These are phyloP conservation scores for Micropterix aruncella DNA, from an alignment of 2,888 invertebrate species.

Conservation along the genomic window DNA sequence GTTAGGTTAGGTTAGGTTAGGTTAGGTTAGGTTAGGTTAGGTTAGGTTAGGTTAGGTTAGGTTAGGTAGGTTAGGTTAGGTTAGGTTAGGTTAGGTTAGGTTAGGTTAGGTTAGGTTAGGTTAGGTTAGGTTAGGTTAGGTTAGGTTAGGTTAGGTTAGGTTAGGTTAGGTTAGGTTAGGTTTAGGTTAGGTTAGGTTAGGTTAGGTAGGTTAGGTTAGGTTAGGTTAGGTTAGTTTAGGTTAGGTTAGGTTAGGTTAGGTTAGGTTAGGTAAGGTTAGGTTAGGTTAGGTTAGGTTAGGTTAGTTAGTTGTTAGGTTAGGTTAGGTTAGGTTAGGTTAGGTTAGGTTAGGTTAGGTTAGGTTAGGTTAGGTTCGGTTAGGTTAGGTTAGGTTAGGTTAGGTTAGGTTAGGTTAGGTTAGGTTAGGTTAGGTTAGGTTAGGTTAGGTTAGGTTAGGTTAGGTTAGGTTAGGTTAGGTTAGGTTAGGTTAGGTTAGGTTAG, in stretches of 20 bases:
- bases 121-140: slow-evolving; percentile 12
- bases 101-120: slow-evolving; percentile 16
- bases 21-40: slow-evolving; percentile 12
- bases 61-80: slow-evolving; percentile 13
- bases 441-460: slow-evolving; percentile 13
- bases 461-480: slow-evolving; percentile 11
- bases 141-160: slow-evolving; percentile 11
- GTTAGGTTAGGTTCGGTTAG: slow-evolving; percentile 11
- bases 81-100: slow-evolving; percentile 14
- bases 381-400: slow-evolving; percentile 11
- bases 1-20: slow-evolving; percentile 13
- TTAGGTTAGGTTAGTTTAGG: slow-evolving; percentile 6
- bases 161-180: slow-evolving; percentile 12
- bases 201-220: slow-evolving; percentile 10
- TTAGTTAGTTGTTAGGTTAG: slow-evolving; percentile 12
- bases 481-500: slow-evolving; percentile 4
- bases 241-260: slow-evolving; percentile 7
- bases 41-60: slow-evolving; percentile 12
- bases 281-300: slow-evolving; percentile 11
- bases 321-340: slow-evolving; percentile 11
- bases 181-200: slow-evolving; percentile 13
- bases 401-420: slow-evolving; percentile 11
- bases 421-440: slow-evolving; percentile 12
- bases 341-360: slow-evolving; percentile 11
- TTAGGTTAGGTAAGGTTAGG: slow-evolving; percentile 11